These are phyloP conservation scores for Eulemur mongoz DNA, from an alignment of 2,797 vertebrate genomes.

Conservation along the genomic window DNA sequence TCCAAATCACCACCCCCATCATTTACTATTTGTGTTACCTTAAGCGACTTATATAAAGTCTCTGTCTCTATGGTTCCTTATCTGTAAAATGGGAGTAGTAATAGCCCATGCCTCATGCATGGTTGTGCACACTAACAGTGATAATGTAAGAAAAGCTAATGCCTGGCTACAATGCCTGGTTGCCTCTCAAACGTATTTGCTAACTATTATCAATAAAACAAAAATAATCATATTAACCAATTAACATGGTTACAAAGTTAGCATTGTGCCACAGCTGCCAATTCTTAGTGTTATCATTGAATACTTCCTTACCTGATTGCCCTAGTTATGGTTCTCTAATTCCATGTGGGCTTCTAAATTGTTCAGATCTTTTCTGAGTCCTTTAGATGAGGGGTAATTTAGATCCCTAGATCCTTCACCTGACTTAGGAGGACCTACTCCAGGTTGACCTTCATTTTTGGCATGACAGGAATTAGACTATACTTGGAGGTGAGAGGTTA, in stretches of 20 bases:
- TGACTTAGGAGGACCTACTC: background rate
- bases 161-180: background rate
- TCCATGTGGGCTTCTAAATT: background rate
- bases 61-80: background rate
- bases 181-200: background rate
- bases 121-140: background rate
- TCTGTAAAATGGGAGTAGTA: background rate
- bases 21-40: background rate
- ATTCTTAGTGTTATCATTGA: background rate
- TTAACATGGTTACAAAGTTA: background rate
- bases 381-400: background rate
- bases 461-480: background rate
- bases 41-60: background rate
- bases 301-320: background rate
- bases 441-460: background rate
- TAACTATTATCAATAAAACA: background rate
- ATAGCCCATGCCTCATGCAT: background rate
- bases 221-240: conserved; percentile 12
- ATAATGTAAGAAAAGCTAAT: background rate
- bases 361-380: background rate
- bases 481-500: background rate
- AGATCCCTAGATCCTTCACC: background rate
- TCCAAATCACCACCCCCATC: background rate
- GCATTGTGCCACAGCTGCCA: background rate
- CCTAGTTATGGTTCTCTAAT: background rate